phyloP scores from a whole-genome alignment of 2,888 invertebrate genomes.

The Theristus sp. region DNA sequence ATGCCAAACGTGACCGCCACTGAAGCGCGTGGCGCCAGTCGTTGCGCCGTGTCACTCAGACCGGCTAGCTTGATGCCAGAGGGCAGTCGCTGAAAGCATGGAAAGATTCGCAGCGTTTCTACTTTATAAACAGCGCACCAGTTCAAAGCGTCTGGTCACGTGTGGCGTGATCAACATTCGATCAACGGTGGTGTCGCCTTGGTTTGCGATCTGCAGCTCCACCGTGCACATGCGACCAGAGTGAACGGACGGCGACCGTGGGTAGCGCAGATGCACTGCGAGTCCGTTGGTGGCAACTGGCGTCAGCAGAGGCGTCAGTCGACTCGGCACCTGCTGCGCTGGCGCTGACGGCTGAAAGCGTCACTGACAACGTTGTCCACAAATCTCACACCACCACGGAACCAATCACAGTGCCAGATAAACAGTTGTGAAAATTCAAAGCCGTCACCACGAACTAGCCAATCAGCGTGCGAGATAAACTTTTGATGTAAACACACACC shows the following conservation, averaged over 20 bases:
- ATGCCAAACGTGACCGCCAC: conserved; percentile 28
- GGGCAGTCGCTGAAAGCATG: conserved; percentile 31
- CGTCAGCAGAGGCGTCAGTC: conserved; percentile 28
- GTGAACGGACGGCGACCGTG: conserved; percentile 59
- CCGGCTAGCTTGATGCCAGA: conserved; percentile 53
- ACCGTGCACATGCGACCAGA: conserved; percentile 61
- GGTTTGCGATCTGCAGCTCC: conserved; percentile 59
- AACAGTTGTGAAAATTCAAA: too few relatives aligned
- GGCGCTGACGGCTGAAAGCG: conserved; percentile 9
- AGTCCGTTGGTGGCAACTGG: conserved; percentile 35
- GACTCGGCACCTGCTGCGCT: conserved; percentile 9
- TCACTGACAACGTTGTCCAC: too few relatives aligned
- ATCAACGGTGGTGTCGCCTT: too few relatives aligned
- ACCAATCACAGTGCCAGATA: too few relatives aligned
- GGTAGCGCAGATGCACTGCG: conserved; percentile 42
- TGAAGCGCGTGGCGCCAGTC: conserved; percentile 10
- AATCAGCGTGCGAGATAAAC: too few relatives aligned
- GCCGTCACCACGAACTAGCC: too few relatives aligned
- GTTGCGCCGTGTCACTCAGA: conserved; percentile 46
- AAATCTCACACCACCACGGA: too few relatives aligned
- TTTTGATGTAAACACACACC: too few relatives aligned
- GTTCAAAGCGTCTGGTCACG: neutral
- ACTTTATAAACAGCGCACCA: neutral
- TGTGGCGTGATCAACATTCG: too few relatives aligned
- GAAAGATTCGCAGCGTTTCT: neutral